phyloP scores from a whole-genome alignment of 1,140 invertebrate species.

The Bradysia coprophila region DNA sequence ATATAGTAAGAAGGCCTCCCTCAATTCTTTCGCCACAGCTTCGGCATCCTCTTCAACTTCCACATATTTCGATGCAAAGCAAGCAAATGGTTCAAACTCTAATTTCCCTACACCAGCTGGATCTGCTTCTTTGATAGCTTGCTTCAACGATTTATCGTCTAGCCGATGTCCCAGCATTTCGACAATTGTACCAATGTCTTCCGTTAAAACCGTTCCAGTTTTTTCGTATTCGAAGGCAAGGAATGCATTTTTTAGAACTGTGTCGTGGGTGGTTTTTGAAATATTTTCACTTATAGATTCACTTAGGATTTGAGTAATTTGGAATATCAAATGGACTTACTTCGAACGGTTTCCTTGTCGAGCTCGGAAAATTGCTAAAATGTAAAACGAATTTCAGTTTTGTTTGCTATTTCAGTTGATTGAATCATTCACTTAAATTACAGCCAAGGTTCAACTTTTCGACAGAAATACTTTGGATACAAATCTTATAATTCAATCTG shows the following conservation, averaged over 20 bases:
- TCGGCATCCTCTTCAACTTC: constrained; percentile 50
- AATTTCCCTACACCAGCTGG: constrained; percentile 35
- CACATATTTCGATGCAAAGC: constrained; percentile 36
- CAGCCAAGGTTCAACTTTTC: no score
- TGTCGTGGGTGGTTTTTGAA: neutral
- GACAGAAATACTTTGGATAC: no score
- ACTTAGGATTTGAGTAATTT: neutral
- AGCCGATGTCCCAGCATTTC: constrained; percentile 59
- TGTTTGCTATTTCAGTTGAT: no score
- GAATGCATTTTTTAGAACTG: constrained; percentile 59
- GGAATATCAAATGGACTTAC: neutral
- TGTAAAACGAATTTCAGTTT: no score
- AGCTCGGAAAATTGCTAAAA: neutral
- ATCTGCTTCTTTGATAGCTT: constrained; percentile 47
- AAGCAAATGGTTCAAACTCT: constrained; percentile 35
- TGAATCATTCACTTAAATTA: no score
- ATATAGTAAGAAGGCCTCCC: constrained; percentile 65
- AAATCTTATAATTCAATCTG: no score
- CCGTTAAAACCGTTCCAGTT: constrained; percentile 48
- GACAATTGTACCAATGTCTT: constrained; percentile 55
- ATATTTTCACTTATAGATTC: no score
- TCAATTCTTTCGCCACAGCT: constrained; percentile 49
- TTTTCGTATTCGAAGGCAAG: constrained; percentile 63
- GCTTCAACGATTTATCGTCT: constrained; percentile 41
- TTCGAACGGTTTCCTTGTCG: constrained; percentile 1